Percentiles rank a stretch among this genome's conserved stretches.
phyloP scores from a whole-genome alignment of 2,888 invertebrate genomes.

The Lapara coniferarum region DNA sequence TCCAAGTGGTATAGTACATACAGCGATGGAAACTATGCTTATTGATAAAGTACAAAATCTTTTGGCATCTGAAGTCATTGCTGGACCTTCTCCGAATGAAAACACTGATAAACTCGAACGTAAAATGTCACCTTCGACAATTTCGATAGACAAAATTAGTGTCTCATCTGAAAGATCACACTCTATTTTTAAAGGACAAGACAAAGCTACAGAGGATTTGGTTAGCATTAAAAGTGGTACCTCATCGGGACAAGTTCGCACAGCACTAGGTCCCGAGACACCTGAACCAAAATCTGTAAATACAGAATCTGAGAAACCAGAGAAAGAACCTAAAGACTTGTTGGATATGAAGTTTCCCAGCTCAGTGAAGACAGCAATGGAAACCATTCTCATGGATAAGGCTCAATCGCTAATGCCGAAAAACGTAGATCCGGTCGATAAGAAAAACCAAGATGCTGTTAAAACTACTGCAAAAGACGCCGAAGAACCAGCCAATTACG shows the following conservation, averaged over 20 bases:
- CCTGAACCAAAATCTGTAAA: background rate
- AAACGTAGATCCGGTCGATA: slow-evolving; percentile 9
- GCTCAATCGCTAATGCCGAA: slow-evolving; percentile 51
- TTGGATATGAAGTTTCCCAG: slow-evolving; percentile 30
- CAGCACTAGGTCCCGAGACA: slow-evolving; percentile 40
- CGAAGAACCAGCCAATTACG: slow-evolving; percentile 27
- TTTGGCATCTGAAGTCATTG: background rate
- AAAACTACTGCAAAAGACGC: slow-evolving; percentile 15
- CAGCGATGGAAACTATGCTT: slow-evolving; percentile 78
- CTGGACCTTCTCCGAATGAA: slow-evolving; percentile 26
- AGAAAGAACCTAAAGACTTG: background rate
- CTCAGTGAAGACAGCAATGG: slow-evolving; percentile 72
- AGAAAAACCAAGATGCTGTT: slow-evolving; percentile 28
- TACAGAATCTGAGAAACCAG: background rate
- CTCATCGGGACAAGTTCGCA: slow-evolving; percentile 40
- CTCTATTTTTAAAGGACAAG: background rate
- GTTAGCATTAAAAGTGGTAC: slow-evolving; percentile 18
- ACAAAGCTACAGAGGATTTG: background rate
- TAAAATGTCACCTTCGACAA: background rate
- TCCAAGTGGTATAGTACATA: slow-evolving; percentile 63
- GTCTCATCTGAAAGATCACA: background rate
- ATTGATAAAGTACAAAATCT: slow-evolving; percentile 63
- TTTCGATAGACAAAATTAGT: background rate
- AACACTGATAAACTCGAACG: background rate
- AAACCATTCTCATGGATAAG: slow-evolving; percentile 78